Conservation (phyloP, 1,140 invertebrate genomes). For the Bilobella aurantiaca region DNA sequence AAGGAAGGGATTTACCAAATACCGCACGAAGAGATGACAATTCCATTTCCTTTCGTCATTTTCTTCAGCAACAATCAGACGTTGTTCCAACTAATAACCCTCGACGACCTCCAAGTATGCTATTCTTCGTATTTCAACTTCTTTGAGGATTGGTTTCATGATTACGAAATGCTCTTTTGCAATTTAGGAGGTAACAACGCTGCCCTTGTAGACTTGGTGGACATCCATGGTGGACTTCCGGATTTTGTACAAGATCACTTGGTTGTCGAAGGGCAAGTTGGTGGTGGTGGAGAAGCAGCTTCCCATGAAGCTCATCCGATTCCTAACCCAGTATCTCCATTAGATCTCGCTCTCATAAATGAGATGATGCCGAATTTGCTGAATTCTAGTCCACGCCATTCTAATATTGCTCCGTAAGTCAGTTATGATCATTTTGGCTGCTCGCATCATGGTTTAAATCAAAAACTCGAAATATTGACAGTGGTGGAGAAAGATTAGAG, state of each 20-base stretch:
- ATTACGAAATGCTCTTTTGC: neutral
- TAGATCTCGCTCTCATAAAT: neutral
- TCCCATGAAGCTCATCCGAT: neutral
- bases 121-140: neutral
- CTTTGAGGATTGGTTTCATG: no score
- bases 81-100: slow-evolving; percentile 21
- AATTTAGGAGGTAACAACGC: slow-evolving; percentile 3
- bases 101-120: neutral
- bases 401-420: neutral
- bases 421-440: neutral
- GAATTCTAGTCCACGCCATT: neutral
- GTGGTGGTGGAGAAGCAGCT: neutral
- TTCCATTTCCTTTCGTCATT: slow-evolving; percentile 31
- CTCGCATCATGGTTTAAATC: neutral
- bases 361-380: neutral
- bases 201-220: slow-evolving; percentile 27
- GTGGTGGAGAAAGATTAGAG: neutral
- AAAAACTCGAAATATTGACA: neutral
- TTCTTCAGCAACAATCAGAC: slow-evolving; percentile 30
- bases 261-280: slow-evolving; percentile 41
- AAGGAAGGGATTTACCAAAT: no score
- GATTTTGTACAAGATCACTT: slow-evolving; percentile 54
- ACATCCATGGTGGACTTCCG: slow-evolving; percentile 39
- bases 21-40: slow-evolving; percentile 28
- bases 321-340: neutral